A percentile compares a stretch with the other conserved stretches of the same genome.
These are phyloP conservation scores for Sarcophaga rosellei DNA, from an alignment of 2,888 invertebrate genomes.

Conservation along the genomic window DNA sequence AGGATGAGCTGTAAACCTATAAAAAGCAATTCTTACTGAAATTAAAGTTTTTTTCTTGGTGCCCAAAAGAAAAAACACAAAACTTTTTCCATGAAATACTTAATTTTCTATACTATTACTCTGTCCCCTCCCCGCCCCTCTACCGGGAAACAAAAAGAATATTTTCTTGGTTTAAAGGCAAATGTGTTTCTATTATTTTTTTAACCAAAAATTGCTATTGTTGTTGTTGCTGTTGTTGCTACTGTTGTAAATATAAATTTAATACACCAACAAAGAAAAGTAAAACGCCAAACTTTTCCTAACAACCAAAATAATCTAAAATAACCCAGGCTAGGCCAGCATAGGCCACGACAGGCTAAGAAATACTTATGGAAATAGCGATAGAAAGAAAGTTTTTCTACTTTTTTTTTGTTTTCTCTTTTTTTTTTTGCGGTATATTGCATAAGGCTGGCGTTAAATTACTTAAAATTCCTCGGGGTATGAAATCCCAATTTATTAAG, in stretches of 20 bases:
- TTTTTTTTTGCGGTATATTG: background rate
- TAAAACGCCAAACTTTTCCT: conserved; percentile 21
- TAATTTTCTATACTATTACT: too few species aligned
- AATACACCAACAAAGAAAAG: background rate
- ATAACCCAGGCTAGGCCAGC: background rate
- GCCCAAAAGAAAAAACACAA: conserved; percentile 29
- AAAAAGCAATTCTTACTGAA: conserved; percentile 60
- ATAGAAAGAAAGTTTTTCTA: background rate
- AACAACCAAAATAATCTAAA: background rate
- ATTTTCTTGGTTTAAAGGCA: conserved; percentile 60
- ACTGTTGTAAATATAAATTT: background rate
- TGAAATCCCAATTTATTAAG: conserved; percentile 62
- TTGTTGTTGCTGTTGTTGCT: background rate
- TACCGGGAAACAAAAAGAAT: background rate
- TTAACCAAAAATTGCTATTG: too few species aligned
- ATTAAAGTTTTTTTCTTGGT: conserved; percentile 59
- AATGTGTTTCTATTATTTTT: conserved; percentile 51
- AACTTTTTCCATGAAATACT: conserved; percentile 7
- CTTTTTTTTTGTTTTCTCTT: too few species aligned
- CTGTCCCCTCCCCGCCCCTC: too few species aligned
- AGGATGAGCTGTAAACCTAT: conserved; percentile 42
- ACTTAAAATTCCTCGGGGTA: conserved; percentile 67
- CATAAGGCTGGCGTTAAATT: conserved; percentile 68
- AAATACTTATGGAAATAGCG: too few species aligned
- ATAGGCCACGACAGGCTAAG: too few species aligned